These are phyloP conservation scores for Mirounga angustirostris DNA, from an alignment of 2,113 vertebrate species.

Conservation along the genomic window DNA sequence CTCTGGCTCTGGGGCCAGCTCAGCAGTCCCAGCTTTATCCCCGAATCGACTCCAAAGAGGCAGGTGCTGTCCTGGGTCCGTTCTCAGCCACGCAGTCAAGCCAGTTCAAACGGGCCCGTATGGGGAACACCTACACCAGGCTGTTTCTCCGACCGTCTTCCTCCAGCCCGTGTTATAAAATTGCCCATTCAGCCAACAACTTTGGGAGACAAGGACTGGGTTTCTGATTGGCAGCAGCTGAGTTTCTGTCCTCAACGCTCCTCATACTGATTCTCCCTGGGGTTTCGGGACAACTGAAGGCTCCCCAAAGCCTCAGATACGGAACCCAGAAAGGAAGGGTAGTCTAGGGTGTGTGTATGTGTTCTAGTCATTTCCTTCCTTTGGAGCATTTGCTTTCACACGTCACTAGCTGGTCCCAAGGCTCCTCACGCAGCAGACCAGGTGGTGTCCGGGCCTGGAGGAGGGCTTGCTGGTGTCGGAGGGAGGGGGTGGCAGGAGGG, in stretches of 20 bases:
- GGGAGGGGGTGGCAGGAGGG: neutral
- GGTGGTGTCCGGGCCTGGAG: neutral
- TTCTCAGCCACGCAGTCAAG: neutral
- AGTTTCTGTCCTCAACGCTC: neutral
- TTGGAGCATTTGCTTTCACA: neutral
- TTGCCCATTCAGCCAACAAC: neutral
- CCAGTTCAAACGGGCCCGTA: accelerated
- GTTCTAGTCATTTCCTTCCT: neutral
- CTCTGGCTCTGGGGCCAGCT: neutral
- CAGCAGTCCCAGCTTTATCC: neutral
- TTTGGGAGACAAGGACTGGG: neutral
- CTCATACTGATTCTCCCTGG: neutral
- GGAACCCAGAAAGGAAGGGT: neutral
- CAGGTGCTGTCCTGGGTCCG: neutral
- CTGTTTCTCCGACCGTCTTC: neutral
- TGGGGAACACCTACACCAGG: neutral
- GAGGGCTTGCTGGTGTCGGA: neutral
- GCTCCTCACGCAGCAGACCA: neutral
- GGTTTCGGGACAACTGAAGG: neutral
- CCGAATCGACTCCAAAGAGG: neutral
- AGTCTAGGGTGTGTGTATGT: neutral
- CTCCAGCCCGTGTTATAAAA: neutral
- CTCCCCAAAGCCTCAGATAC: neutral
- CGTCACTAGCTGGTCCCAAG: slow-evolving; percentile 7
- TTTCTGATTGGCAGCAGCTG: neutral